Evolutionary conservation across 2,113 vertebrate species (phyloP), one percentile per base, ranked within the genome.

Genomic region (Menidia beryllina): DNA sequence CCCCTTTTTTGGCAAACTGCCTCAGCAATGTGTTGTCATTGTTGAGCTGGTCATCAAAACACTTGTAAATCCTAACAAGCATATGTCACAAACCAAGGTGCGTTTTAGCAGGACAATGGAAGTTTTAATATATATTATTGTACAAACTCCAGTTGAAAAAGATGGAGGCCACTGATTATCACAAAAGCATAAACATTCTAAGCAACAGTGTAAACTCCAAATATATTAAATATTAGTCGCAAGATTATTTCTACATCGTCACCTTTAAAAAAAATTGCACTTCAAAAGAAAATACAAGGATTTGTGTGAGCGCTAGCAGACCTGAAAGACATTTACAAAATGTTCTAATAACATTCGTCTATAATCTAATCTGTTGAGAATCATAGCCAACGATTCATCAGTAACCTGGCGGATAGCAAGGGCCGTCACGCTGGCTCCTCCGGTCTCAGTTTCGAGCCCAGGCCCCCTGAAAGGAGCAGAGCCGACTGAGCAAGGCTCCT

Each of bases 311-410:
- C 11, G 55, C 59, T 50, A 67, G 15, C n/a, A 30, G 13, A 69
- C 17, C 17, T 7, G 8, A 61, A 30, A 69, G 56, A 76, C 36
- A 20, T 60, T 72, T 71, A 81, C 54, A 83, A 71, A 70, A 64
- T 20, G 48, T 70, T 57, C 55, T 21, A 49, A 76, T 65, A 30
- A 63, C 41, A 30, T 52, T 69, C 65, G 24, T 13, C 27, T 41
- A 26, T 51, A 58, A 25, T 52, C 57, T 36, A 59, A 15, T 25
- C 62, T 17, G 53, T 25, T 51, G 36, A 85, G 91, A 86, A 89
- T 93, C 91, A 92, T 75, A 36, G 86, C 91, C 91, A 86, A 85
- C 81, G 21, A 39, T 64, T 81, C 64, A 81, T 87, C 48, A 56
- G 76, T 72, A 57, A 72, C 68, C 57, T 39, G 58, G 65, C 59